Evolutionary conservation across 2,797 vertebrate species (phyloP), one percentile per base, ranked within the genome.

Genomic region (Periparus ater): DNA sequence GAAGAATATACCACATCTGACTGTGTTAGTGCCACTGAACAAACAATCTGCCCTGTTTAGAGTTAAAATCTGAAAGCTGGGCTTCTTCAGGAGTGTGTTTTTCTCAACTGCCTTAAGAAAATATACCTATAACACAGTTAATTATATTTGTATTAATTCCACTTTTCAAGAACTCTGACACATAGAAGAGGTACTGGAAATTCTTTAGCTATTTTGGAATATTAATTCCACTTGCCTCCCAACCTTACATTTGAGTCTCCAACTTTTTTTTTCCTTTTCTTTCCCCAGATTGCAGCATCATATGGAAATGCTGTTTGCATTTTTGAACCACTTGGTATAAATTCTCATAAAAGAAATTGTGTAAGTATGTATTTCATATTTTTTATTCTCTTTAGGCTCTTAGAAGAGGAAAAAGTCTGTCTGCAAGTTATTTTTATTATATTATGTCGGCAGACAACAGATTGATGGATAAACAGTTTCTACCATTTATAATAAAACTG

Each of bases 271-370:
- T 98, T 88, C 97, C 63, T 98, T 27, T 45, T 29, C 87, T 97
- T 60, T 98, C 20, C 98, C 94, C 97, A 99, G 99, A 99, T 99
- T 93, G 99, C 99, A 92, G 99, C 99, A 6, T 99, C 99, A 50
- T 99, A 99, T 83, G 99, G 99, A 97, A 99, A 99, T 89, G 99
- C 99, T 65, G 99, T 99, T 96, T 99, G 99, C 97, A 99, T 99
- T 98, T 99, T 99, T 97, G 99, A 99, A 95, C 99, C 99, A 1
- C 97, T 99, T 91, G 98, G 98, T 87, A 97, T 98, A 95, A 99
- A 99, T 98, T 98, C 98, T 97, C 99, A 98, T 96, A 98, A 98
- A 95, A 98, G 98, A 97, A 98, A 98, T 93, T 93, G 95, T 96
- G 98, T 98, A 98, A 98, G 98, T 98, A 97, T 97, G 53, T 77